Evolutionary conservation across 2,797 vertebrate genomes (phyloP).

Genomic region (Sternarchorhynchus goeldii): DNA sequence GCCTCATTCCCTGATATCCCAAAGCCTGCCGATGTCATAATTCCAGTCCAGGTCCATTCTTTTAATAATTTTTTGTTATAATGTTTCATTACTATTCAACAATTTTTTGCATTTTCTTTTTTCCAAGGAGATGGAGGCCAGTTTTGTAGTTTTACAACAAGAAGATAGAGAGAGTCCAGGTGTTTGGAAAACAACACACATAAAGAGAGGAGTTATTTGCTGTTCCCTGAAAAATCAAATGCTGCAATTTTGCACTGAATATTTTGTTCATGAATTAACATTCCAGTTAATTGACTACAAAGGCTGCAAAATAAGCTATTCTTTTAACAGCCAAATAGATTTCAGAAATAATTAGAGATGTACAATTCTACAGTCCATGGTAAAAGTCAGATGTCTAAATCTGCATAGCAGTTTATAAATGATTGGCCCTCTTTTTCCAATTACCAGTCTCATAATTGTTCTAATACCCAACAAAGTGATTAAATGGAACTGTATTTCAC

Average conservation of each 20-base stretch:
- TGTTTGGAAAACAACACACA: not conserved
- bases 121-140: not conserved
- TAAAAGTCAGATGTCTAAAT: conserved; percentile 35
- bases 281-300: conserved; percentile 28
- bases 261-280: too few relatives aligned
- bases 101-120: not conserved
- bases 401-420: conserved; percentile 39
- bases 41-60: conserved; percentile 72
- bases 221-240: not conserved
- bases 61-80: not conserved
- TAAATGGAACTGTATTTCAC: conserved; percentile 34
- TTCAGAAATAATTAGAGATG: conserved; percentile 52
- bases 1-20: conserved; percentile 63
- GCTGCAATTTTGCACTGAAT: conserved; percentile 27
- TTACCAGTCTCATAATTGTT: conserved; percentile 46
- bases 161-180: conserved; percentile 10
- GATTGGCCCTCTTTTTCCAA: conserved; percentile 39
- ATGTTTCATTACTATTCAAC: not conserved
- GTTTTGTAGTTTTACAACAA: not conserved
- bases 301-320: conserved; percentile 9
- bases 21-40: conserved; percentile 59
- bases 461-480: conserved; percentile 45
- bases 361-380: conserved; percentile 26
- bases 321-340: conserved; percentile 23
- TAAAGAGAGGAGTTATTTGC: not conserved